Conservation (phyloP, 1,140 invertebrate species). For the Aphelenchoides besseyi region DNA sequence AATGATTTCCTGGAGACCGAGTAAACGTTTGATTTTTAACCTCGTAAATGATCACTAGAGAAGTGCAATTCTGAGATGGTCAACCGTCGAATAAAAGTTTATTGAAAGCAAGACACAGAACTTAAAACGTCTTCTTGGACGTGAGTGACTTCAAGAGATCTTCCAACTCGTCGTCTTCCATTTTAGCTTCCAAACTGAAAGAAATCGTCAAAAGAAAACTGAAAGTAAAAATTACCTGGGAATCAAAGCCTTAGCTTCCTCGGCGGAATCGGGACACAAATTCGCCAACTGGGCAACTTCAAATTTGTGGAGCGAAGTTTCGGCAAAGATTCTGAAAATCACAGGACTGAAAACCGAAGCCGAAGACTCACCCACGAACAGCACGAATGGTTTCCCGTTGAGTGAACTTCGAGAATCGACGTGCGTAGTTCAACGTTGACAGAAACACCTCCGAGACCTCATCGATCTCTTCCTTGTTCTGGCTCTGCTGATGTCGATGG, state of each 20-base stretch:
- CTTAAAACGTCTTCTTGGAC: constrained; percentile 53
- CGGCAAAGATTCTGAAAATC: constrained; percentile 70
- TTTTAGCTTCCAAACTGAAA: constrained; percentile 45
- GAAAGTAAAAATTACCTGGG: constrained; percentile 36
- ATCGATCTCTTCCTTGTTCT: constrained; percentile 82
- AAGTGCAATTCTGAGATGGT: too few relatives aligned
- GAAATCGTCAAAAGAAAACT: constrained; percentile 25
- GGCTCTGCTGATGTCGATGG: constrained; percentile 93
- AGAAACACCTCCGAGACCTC: constrained; percentile 89
- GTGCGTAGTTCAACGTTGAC: constrained; percentile 92
- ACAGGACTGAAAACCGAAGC: constrained; percentile 35
- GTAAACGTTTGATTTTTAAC: too few relatives aligned
- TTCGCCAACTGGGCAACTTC: constrained; percentile 95
- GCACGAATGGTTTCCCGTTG: constrained; percentile 95
- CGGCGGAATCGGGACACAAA: constrained; percentile 83
- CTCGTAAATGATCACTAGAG: too few relatives aligned
- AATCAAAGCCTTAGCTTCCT: constrained; percentile 56
- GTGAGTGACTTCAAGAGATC: constrained; percentile 41
- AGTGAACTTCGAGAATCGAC: constrained; percentile 85
- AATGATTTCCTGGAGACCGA: too few relatives aligned
- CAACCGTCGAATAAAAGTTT: too few relatives aligned
- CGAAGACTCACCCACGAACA: constrained; percentile 69
- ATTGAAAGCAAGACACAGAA: too few relatives aligned
- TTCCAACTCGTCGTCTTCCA: constrained; percentile 49
- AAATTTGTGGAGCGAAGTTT: constrained; percentile 95